These are phyloP conservation scores for Andrena flavipes DNA, from an alignment of 2,888 invertebrate genomes.

Conservation along the genomic window DNA sequence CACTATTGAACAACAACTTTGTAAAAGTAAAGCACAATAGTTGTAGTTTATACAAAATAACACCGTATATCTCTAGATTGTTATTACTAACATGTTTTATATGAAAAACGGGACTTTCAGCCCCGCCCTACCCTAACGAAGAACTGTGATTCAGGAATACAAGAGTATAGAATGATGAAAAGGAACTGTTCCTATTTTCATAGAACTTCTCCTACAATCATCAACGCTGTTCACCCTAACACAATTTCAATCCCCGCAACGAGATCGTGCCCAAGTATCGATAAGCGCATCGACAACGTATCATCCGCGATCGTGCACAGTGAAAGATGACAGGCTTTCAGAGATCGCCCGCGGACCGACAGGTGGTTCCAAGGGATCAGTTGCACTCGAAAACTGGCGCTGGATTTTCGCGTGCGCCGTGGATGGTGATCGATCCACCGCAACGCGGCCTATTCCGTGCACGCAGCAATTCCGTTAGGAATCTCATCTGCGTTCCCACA, in stretches of 20 bases:
- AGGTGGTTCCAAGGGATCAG: conserved; percentile 31
- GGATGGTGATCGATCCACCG: conserved; percentile 13
- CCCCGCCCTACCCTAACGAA: not conserved
- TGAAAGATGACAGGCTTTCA: conserved; percentile 50
- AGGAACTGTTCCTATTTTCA: too few species aligned
- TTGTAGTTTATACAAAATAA: too few species aligned
- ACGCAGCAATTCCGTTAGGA: conserved; percentile 78
- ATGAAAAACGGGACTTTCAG: too few species aligned
- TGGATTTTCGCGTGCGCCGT: conserved; percentile 39
- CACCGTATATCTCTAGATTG: too few species aligned
- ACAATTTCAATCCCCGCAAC: too few species aligned
- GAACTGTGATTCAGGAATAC: not conserved
- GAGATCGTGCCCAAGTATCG: conserved; percentile 18
- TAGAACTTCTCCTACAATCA: too few species aligned
- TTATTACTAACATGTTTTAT: too few species aligned
- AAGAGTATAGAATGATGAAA: too few species aligned
- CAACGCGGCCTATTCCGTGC: conserved; percentile 55
- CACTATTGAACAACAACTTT: too few species aligned
- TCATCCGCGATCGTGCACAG: conserved; percentile 14
- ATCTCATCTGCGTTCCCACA: conserved; percentile 77
- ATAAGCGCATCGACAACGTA: conserved; percentile 12
- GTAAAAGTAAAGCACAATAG: too few species aligned
- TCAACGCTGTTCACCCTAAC: too few species aligned
- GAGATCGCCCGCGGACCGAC: conserved; percentile 33
- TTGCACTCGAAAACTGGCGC: conserved; percentile 16